Conservation (phyloP, 2,797 vertebrate species). For the Pseudochaenichthys georgianus region DNA sequence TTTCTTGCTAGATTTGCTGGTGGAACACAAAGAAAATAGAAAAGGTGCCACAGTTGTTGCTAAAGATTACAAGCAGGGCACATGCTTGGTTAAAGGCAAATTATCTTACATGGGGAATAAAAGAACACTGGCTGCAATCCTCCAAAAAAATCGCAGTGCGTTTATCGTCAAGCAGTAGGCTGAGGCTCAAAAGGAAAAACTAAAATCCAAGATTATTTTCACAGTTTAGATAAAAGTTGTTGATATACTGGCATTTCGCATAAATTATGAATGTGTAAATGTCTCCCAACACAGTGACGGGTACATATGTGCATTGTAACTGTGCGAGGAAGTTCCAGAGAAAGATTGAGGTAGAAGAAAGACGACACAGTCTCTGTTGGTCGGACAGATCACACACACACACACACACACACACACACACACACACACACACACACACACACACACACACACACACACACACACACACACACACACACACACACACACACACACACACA, state of each 20-base stretch:
- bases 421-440: too few species aligned
- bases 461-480: too few species aligned
- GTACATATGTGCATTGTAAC: constrained; percentile 22
- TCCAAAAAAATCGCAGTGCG: too few species aligned
- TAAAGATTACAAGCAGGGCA: too few species aligned
- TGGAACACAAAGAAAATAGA: too few species aligned
- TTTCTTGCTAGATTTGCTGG: too few species aligned
- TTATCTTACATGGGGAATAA: too few species aligned
- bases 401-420: constrained; percentile 1
- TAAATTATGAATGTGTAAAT: neutral
- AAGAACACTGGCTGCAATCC: too few species aligned
- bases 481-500: too few species aligned
- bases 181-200: neutral
- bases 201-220: neutral
- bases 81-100: too few species aligned
- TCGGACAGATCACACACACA: constrained; percentile 38
- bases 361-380: constrained; percentile 26
- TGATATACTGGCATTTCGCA: neutral
- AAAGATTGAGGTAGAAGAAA: constrained; percentile 37
- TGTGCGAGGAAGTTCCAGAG: constrained; percentile 30
- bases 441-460: too few species aligned
- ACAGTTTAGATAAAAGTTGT: neutral
- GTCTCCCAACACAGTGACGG: neutral
- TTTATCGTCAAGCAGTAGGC: neutral
- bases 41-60: too few species aligned